Conservation (phyloP, 2,797 vertebrate genomes). For the Crax fasciolata region DNA sequence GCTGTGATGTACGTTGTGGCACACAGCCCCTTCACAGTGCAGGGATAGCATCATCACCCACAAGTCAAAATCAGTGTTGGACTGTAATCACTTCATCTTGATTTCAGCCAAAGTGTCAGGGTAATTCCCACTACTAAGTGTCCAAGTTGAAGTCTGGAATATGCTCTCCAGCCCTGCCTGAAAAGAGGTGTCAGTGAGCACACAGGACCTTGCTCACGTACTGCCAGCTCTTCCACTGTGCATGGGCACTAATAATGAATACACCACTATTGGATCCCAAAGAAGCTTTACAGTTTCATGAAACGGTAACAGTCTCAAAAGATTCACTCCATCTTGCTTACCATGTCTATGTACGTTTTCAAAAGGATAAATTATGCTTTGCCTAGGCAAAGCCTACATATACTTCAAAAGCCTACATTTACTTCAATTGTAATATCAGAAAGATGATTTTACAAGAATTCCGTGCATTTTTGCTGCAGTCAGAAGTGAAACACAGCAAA, state of each 20-base stretch:
- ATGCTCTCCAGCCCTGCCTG: neutral
- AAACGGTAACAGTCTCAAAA: neutral
- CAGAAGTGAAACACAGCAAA: neutral
- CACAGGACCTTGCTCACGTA: neutral
- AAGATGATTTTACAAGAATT: neutral
- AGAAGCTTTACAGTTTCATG: neutral
- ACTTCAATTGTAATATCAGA: neutral
- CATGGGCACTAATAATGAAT: neutral
- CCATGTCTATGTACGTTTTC: neutral
- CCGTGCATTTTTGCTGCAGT: neutral
- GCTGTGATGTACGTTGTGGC: neutral
- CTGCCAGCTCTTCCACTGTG: neutral
- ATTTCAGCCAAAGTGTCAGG: neutral
- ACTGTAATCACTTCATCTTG: neutral
- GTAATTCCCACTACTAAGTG: neutral
- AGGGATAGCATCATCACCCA: neutral
- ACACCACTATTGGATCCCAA: neutral
- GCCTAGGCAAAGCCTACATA: too few relatives aligned
- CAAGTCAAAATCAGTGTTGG: accelerated
- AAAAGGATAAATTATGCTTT: neutral
- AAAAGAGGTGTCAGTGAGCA: accelerated
- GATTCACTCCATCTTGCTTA: neutral
- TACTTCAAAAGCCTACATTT: too few relatives aligned
- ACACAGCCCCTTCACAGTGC: neutral
- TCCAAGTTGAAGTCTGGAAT: neutral